These are phyloP conservation scores for Aleiodes leptofemur DNA, from an alignment of 2,888 invertebrate genomes.

Conservation along the genomic window DNA sequence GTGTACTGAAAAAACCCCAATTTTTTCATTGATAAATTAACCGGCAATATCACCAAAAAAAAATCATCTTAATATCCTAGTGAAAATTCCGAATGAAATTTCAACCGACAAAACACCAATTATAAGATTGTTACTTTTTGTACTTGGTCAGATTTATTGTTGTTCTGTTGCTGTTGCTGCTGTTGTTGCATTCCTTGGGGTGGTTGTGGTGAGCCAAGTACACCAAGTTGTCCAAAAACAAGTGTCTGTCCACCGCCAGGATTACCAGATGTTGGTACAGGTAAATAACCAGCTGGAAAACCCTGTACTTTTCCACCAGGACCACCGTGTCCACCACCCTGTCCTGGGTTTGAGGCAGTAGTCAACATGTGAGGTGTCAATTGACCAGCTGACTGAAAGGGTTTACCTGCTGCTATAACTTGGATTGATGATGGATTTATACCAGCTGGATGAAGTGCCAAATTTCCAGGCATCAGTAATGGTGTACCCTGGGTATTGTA, in stretches of 20 bases:
- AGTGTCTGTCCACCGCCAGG: constrained; percentile 81
- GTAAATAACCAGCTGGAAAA: constrained; percentile 85
- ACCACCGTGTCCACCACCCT: constrained; percentile 70
- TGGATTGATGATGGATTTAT: constrained; percentile 88
- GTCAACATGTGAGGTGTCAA: constrained; percentile 88
- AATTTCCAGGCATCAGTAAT: constrained; percentile 88
- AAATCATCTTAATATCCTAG: too few relatives aligned
- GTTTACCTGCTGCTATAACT: constrained; percentile 89
- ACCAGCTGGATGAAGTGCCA: constrained; percentile 84
- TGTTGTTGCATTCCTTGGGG: constrained; percentile 69
- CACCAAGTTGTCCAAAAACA: constrained; percentile 84
- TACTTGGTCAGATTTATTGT: constrained; percentile 71
- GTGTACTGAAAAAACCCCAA: constrained; percentile 68
- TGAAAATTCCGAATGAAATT: too few relatives aligned
- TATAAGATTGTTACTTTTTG: constrained; percentile 65
- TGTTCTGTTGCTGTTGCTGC: constrained; percentile 70
- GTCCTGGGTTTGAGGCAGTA: constrained; percentile 77
- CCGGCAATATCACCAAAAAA: background rate
- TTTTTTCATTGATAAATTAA: background rate
- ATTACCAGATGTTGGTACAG: constrained; percentile 86
- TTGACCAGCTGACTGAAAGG: constrained; percentile 86
- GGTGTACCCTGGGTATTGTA: constrained; percentile 87
- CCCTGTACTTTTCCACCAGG: constrained; percentile 71
- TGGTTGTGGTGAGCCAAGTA: constrained; percentile 80
- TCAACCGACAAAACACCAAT: constrained; percentile 22